Percentiles rank a stretch among this genome's conserved stretches.
phyloP scores from a whole-genome alignment of 1,140 invertebrate species.

The Drosophila nasuta region DNA sequence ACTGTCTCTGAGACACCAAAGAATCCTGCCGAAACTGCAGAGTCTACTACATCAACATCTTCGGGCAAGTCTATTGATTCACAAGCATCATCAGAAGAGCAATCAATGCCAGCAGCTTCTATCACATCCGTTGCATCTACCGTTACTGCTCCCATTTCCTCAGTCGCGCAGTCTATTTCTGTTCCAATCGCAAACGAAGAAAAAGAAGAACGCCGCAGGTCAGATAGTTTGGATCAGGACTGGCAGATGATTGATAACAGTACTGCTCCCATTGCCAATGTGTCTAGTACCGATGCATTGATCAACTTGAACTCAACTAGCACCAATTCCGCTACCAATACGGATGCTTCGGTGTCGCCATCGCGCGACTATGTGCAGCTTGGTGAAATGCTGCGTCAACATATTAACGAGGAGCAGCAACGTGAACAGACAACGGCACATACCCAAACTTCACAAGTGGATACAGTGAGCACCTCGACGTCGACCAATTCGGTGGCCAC shows the following conservation, averaged over 20 bases:
- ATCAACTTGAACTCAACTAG: conserved; percentile 54
- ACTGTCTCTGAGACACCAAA: not conserved
- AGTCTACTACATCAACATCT: conserved; percentile 4
- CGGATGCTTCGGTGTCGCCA: conserved; percentile 31
- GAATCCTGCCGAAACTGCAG: not conserved
- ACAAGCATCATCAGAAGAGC: not conserved
- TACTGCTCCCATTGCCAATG: conserved; percentile 38
- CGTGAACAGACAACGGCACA: conserved; percentile 60
- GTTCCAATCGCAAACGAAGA: not conserved
- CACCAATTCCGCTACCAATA: conserved; percentile 6
- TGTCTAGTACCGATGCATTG: conserved; percentile 46
- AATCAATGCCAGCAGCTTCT: not conserved
- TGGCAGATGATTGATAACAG: conserved; percentile 74
- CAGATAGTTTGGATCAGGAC: conserved; percentile 69
- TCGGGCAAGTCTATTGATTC: not conserved
- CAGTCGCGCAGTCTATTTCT: conserved; percentile 2
- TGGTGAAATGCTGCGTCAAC: conserved; percentile 64
- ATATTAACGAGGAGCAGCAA: conserved; percentile 61
- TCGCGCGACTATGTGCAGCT: conserved; percentile 53
- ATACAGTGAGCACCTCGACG: conserved; percentile 63
- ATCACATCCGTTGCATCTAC: not conserved
- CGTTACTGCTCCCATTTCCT: not conserved
- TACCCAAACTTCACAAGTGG: conserved; percentile 66
- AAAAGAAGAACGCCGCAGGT: conserved; percentile 37
- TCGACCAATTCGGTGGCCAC: conserved; percentile 61